Conservation (phyloP, 2,888 invertebrate species). For the Sarcophaga subvicina region DNA sequence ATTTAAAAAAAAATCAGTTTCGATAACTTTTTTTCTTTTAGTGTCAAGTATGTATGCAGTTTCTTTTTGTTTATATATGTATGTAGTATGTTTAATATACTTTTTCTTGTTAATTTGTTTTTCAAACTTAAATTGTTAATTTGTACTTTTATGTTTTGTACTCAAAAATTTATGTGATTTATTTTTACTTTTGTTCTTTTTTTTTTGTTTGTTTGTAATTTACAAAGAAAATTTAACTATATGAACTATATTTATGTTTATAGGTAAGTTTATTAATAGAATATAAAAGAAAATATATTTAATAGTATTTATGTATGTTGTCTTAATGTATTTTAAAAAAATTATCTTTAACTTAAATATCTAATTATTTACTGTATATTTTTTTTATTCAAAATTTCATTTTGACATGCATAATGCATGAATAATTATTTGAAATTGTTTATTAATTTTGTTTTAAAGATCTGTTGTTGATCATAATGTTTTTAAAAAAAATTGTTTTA, state of each 20-base stretch:
- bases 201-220: slow-evolving; percentile 3
- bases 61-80: slow-evolving; percentile 43
- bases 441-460: slow-evolving; percentile 40
- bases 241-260: slow-evolving; percentile 63
- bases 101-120: slow-evolving; percentile 63
- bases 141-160: slow-evolving; percentile 79
- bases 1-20: slow-evolving; percentile 32
- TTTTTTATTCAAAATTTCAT: slow-evolving; percentile 75
- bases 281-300: slow-evolving; percentile 57
- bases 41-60: slow-evolving; percentile 41
- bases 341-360: slow-evolving; percentile 53
- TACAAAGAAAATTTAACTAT: slow-evolving; percentile 59
- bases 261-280: slow-evolving; percentile 43
- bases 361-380: slow-evolving; percentile 57
- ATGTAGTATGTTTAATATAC: slow-evolving; percentile 6
- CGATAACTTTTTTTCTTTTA: slow-evolving; percentile 31
- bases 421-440: slow-evolving; percentile 34
- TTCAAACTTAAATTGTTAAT: slow-evolving; percentile 76
- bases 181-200: slow-evolving; percentile 54
- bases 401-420: slow-evolving; percentile 73
- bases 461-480: slow-evolving; percentile 44
- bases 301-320: slow-evolving; percentile 52
- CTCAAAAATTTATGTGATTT: slow-evolving; percentile 72
- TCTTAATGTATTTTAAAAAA: slow-evolving; percentile 49
- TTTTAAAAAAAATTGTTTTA: slow-evolving; percentile 40